Percentiles rank a stretch among this genome's conserved stretches.
phyloP scores from a whole-genome alignment of 1,140 invertebrate species.

The Pseudachorutes palmiensis region DNA sequence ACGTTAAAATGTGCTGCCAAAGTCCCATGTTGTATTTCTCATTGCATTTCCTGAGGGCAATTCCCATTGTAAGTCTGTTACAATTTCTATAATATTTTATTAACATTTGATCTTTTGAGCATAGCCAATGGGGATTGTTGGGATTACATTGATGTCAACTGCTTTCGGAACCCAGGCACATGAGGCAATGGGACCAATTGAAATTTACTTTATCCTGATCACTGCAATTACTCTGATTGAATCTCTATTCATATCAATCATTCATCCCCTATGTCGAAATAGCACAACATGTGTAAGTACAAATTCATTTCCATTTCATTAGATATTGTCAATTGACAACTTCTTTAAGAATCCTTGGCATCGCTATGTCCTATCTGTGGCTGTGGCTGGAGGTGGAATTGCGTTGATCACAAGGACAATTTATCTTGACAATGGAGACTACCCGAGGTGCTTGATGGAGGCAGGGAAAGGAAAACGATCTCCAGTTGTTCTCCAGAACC shows the following conservation, averaged over 20 bases:
- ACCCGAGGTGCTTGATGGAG: background rate
- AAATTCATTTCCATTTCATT: background rate
- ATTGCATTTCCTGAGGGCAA: no score
- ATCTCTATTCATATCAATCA: background rate
- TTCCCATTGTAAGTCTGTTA: no score
- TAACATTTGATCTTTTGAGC: background rate
- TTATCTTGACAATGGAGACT: no score
- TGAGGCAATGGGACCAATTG: background rate
- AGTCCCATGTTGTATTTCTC: no score
- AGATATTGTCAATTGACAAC: background rate
- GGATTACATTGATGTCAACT: background rate
- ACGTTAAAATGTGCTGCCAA: no score
- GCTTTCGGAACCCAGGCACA: background rate
- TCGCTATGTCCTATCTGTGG: background rate
- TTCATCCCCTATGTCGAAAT: background rate
- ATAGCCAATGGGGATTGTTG: background rate
- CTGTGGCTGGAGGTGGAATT: background rate
- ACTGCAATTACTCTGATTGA: background rate
- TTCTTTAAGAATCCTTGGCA: background rate
- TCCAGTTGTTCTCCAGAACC: background rate
- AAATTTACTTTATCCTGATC: background rate
- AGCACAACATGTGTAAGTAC: background rate
- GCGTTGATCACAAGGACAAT: background rate
- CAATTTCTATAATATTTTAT: background rate
- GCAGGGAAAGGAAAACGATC: background rate